Base-by-base conservation (phyloP, 2,113 vertebrate species). In the Rana temporaria region DNA sequence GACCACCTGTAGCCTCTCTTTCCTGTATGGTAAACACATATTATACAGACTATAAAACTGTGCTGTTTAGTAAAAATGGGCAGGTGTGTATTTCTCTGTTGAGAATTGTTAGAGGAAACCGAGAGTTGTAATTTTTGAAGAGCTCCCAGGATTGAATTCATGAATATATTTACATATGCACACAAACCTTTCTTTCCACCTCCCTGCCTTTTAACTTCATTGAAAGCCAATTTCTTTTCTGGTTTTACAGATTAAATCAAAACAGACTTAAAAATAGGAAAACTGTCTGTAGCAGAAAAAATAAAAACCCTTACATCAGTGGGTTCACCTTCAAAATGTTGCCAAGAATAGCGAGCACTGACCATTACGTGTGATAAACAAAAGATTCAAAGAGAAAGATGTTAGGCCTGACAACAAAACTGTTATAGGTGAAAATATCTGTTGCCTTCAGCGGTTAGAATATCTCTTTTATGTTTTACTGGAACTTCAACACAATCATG, bases 161-260 rank as follows among this genome's bases (percentile, higher is more conserved):
- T 75, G 72, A 75, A 75, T 75, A 62, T 16, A 75, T 75, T 75
- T 75, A 62, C 72, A 75, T 75, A 75, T 34, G 19, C 30, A 60
- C 56, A 15, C 56, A 17, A 42, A 56, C 34, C 57, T 20, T 60
- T 60, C 24, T 63, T 24, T 63, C 24, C 20, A 48, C 72, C 72
- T 60, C 38, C 56, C 72, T 60, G 38, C 32, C 17, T n/a, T 38
- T 73, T 74, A 59, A 74, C 71, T 59, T 30, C 55, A 63, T 38
- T 0, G 56, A 62, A 22, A 62, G n/a, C 72, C 70, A 73, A 53
- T 73, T 73, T 24, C 70, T 24, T 3, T 63, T 24, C 24, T 57
- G 38, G 34, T 75, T 75, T 75, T 24, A 62, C 32, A 38, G 32
- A 59, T 38, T n/a, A 75, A 62, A 62, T 73, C 71, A 75, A 75